phyloP scores from a whole-genome alignment of 2,888 invertebrate species.

The Apoderus coryli region DNA sequence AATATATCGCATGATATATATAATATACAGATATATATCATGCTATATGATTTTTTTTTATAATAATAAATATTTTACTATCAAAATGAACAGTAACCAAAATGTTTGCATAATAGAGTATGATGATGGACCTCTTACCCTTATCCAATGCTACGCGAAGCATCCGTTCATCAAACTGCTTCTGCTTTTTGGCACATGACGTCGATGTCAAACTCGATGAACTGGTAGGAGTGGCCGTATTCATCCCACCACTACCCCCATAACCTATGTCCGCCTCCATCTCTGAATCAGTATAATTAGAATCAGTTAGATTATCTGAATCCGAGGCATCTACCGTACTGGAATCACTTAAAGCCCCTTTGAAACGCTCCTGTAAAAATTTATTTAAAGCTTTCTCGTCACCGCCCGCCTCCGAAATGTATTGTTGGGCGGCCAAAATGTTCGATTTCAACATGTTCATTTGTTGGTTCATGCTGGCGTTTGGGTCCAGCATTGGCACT shows the following conservation, averaged over 20 bases:
- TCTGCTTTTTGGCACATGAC: slow-evolving; percentile 34
- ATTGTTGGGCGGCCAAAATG: slow-evolving; percentile 55
- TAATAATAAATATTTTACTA: no score
- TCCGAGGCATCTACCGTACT: slow-evolving; percentile 42
- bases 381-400: slow-evolving; percentile 35
- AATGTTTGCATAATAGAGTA: no score
- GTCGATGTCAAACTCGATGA: no score
- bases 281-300: slow-evolving; percentile 43
- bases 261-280: slow-evolving; percentile 31
- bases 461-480: slow-evolving; percentile 40
- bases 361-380: slow-evolving; percentile 40
- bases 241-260: no score
- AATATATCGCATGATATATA: no score
- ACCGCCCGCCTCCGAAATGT: slow-evolving; percentile 32
- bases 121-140: slow-evolving; percentile 28
- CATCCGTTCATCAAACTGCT: slow-evolving; percentile 42
- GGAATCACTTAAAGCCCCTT: slow-evolving; percentile 40
- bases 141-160: slow-evolving; percentile 49
- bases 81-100: no score
- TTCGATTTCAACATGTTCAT: slow-evolving; percentile 41
- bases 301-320: slow-evolving; percentile 43
- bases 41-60: no score
- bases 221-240: no score
- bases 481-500: slow-evolving; percentile 43
- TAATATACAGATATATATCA: no score